These are phyloP conservation scores for Xestia c-nigrum DNA, from an alignment of 2,888 invertebrate genomes.

Conservation along the genomic window DNA sequence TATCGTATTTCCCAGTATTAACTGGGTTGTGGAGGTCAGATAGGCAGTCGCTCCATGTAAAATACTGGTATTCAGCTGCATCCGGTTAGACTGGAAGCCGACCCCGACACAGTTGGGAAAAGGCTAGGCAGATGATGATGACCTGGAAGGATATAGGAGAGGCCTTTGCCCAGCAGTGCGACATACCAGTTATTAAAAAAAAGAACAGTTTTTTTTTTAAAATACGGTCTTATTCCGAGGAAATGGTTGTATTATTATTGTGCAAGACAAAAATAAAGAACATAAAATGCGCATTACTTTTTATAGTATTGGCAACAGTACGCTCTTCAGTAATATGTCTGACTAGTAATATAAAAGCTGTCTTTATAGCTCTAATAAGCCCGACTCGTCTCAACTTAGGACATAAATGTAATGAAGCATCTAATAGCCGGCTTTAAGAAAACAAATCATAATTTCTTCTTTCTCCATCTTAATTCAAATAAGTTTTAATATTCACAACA, in stretches of 20 bases:
- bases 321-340: background rate
- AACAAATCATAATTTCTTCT: slow-evolving; percentile 56
- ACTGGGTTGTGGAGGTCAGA: no score
- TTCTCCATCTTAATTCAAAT: slow-evolving; percentile 49
- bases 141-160: no score
- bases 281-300: slow-evolving; percentile 1
- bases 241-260: background rate
- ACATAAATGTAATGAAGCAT: slow-evolving; percentile 25
- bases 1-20: no score
- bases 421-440: slow-evolving; percentile 28
- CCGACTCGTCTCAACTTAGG: slow-evolving; percentile 11
- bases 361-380: slow-evolving; percentile 21
- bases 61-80: no score
- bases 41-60: no score
- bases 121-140: no score
- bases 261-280: background rate
- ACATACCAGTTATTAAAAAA: background rate
- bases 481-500: slow-evolving; percentile 63
- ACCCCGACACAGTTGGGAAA: no score
- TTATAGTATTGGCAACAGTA: background rate
- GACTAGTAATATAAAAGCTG: slow-evolving; percentile 21
- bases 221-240: background rate
- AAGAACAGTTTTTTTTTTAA: no score
- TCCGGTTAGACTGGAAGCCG: no score
- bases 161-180: no score